Base-by-base conservation (phyloP, 2,113 vertebrate genomes). In the Gobio gobio region DNA sequence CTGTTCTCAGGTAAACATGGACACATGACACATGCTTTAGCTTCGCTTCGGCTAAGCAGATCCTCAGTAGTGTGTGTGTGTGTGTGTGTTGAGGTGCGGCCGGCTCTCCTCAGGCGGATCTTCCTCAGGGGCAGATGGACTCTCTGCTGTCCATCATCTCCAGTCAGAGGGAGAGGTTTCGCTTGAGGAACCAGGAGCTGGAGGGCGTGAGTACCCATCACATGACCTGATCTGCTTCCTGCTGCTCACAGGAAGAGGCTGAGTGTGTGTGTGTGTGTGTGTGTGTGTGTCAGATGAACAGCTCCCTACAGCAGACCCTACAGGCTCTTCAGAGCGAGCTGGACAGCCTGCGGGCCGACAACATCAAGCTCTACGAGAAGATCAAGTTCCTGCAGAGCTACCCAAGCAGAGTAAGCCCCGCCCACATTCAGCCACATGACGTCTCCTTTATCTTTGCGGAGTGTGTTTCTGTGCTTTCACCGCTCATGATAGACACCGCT, bases 321-420 rank as follows among this genome's bases (percentile, higher is more conserved):
- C 96, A 98, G 2, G 97, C 96, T 9, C 95, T 99, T 91, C 98
- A 98, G 94, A 94, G 86, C 0, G 97, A 99, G 90, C 95, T 99
- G 95, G 98, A 99, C 95, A 98, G 94, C 90, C 94, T 99, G 33
- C 94, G 98, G 0, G 98, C 97, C 0, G 98, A 99, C 95, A 99
- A 99, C 95, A 97, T 99, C 93, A 99, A 98, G 81, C 96, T 99
- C 82, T 99, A 97, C 0, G 98, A 98, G 94, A 99, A 99, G 93
- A 99, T 99, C 93, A 99, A 99, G 89, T 99, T 99, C 92, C 94
- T 99, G 85, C 98, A 99, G 94, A 97, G 95, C 94, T 99, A 98
- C 89, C 94, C 97, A 0, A 95, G 95, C 87, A 93, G 90, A 91
- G 98, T 99, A 36, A 36, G 36, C 36, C 36, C 36, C 36, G 36